Conservation (phyloP, 1,140 invertebrate genomes). For the Zeugodacus cucurbitae region DNA sequence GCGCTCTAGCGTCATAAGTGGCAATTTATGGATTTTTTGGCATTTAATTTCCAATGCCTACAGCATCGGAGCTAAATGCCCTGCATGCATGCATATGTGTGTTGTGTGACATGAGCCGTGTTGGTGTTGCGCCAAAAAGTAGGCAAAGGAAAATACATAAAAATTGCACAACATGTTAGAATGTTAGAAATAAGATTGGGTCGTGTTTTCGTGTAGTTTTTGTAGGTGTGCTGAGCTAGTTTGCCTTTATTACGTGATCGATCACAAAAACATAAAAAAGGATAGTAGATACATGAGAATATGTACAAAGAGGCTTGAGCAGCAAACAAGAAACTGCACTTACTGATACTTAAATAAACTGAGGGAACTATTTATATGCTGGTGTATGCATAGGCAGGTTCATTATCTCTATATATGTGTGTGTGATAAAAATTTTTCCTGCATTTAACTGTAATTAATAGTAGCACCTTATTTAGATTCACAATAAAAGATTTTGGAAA, state of each 20-base stretch:
- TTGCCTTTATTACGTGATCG: not conserved
- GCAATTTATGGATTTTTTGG: conserved; percentile 12
- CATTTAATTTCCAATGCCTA: conserved; percentile 1
- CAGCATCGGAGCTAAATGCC: not conserved
- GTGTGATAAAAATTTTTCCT: too few species aligned
- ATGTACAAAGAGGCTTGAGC: too few species aligned
- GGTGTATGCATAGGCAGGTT: too few species aligned
- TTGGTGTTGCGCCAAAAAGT: not conserved
- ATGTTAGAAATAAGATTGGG: not conserved
- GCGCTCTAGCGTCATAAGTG: not conserved
- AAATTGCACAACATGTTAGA: not conserved
- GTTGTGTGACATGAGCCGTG: not conserved
- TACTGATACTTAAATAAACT: too few species aligned
- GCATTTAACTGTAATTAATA: too few species aligned
- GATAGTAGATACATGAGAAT: too few species aligned
- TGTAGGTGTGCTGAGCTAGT: not conserved
- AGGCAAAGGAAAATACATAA: not conserved
- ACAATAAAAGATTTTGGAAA: too few species aligned
- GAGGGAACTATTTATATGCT: too few species aligned
- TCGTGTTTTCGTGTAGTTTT: not conserved
- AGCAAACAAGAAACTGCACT: too few species aligned
- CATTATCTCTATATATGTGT: too few species aligned
- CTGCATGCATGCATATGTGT: not conserved
- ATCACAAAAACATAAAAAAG: too few species aligned
- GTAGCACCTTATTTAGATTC: too few species aligned